phyloP scores from a whole-genome alignment of 2,113 vertebrate genomes.

The Dipodomys stephensi region DNA sequence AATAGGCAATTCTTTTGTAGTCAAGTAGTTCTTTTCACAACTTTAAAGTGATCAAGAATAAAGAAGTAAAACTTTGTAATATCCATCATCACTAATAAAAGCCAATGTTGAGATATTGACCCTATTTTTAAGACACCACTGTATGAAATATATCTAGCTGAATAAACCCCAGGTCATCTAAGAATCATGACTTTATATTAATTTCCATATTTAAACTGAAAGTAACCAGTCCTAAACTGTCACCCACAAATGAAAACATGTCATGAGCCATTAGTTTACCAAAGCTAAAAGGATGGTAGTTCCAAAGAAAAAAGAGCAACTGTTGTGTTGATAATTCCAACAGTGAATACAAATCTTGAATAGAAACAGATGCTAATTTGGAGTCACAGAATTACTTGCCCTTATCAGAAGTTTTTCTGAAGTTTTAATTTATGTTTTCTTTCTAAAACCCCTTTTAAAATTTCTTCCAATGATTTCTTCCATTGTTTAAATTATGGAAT shows the following conservation, averaged over 20 bases:
- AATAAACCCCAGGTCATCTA: background rate
- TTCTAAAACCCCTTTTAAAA: background rate
- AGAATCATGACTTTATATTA: background rate
- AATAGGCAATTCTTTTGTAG: slow-evolving; percentile 5
- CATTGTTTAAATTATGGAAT: background rate
- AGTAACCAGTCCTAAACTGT: slow-evolving; percentile 33
- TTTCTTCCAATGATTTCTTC: slow-evolving; percentile 10
- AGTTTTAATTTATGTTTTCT: slow-evolving; percentile 18
- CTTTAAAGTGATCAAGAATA: slow-evolving; percentile 43
- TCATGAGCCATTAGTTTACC: background rate
- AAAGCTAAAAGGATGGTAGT: background rate
- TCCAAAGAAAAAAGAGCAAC: background rate
- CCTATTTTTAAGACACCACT: background rate
- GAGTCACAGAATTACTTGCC: background rate
- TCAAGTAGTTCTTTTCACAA: slow-evolving; percentile 54
- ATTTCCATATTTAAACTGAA: slow-evolving; percentile 34
- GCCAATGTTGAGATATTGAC: background rate
- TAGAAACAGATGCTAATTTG: background rate
- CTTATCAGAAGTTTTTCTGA: background rate
- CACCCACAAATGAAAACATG: background rate
- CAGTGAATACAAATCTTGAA: background rate
- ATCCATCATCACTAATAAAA: slow-evolving; percentile 52
- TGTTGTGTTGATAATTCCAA: background rate
- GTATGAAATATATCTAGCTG: background rate
- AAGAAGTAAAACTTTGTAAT: slow-evolving; percentile 47